Evolutionary conservation across 2,888 invertebrate genomes (phyloP), one percentile per base, ranked within the genome.

Genomic region (Hydrotaea diabolus): DNA sequence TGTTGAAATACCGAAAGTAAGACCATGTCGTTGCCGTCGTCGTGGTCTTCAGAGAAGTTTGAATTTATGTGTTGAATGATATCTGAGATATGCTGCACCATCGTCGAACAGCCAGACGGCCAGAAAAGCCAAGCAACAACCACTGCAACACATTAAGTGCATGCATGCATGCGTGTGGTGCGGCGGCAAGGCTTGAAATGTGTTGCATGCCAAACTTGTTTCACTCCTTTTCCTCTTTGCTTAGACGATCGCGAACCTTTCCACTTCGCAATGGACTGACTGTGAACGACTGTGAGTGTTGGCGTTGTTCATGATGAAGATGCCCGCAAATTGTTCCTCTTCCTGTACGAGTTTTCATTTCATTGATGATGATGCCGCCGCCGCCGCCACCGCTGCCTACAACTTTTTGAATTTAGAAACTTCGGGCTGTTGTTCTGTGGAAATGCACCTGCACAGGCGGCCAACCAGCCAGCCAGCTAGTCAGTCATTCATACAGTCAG

Each of bases 351-450:
- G 77, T 23, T 39, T 55, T 64, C 71, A 78, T 62, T 78, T 78
- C 81, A 81, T 82, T 84, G 78, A 84, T 82, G 81, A 19, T 23
- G 69, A 21, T 21, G 46, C 11, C 26, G 49, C 49, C 49, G 39
- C 39, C 7, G 39, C 9, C 39, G 49, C 49, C 15, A n/a, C 15
- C 49, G n/a, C 55, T 21, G n/a, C 23, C 59, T 26, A 59, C 59
- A 59, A 23, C 59, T 23, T 59, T 59, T 59, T 15, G 15, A 21
- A 55, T 59, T 59, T 59, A 43, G 66, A 66, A 39, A 39, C 43
- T 8, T 19, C 36, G 4, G 21, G 13, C 46, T 39, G 46, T 19
- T 66, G 39, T 13, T 69, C 46, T 46, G 17, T 46, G 0, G 15
- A 23, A 46, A 69, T 69, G 69, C 69, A 69, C 69, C 69, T 69